A percentile compares a stretch with the other conserved stretches of the same genome.
phyloP scores from a whole-genome alignment of 2,797 vertebrate species.

The Varecia variegata region DNA sequence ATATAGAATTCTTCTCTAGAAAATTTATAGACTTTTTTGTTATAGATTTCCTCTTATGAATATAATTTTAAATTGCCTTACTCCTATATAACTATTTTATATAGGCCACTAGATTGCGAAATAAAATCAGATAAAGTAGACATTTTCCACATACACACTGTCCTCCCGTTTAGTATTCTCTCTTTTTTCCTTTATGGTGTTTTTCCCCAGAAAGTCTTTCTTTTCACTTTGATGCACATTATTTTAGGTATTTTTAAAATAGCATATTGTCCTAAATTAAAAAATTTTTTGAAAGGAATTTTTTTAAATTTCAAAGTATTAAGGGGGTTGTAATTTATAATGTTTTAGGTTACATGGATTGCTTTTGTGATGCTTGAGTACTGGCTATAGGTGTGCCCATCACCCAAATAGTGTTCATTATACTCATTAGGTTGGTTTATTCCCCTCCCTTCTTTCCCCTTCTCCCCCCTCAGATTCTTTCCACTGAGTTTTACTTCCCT shows the following conservation, averaged over 20 bases:
- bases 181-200: not conserved
- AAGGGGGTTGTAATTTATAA: too few species aligned
- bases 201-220: not conserved
- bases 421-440: too few species aligned
- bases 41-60: not conserved
- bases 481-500: too few species aligned
- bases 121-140: slow-evolving; percentile 30
- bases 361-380: too few species aligned
- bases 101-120: slow-evolving; percentile 19
- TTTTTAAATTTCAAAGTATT: too few species aligned
- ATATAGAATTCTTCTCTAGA: not conserved
- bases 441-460: too few species aligned
- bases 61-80: slow-evolving; percentile 22
- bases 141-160: not conserved
- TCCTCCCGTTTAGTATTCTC: not conserved
- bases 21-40: not conserved
- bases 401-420: too few species aligned
- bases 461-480: too few species aligned
- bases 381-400: too few species aligned
- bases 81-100: not conserved
- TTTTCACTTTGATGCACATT: not conserved
- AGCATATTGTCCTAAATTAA: not conserved
- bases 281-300: not conserved
- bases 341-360: too few species aligned
- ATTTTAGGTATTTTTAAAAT: not conserved